Evolutionary conservation across 2,888 invertebrate species (phyloP), one percentile per base, ranked within the genome.

Genomic region (Acanthococcus lagerstroemiae): DNA sequence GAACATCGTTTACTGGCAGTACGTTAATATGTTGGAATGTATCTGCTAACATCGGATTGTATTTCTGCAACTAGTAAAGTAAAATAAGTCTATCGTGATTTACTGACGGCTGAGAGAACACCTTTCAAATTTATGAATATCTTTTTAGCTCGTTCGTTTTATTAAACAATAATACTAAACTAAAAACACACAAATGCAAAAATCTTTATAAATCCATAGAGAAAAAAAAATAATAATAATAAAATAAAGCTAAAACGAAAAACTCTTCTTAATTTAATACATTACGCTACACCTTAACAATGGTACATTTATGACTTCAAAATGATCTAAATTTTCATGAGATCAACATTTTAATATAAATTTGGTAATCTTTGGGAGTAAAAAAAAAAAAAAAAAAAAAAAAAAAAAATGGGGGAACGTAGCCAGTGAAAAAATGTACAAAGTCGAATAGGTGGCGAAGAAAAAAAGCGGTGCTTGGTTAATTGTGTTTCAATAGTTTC

Each of bases 341-440:
- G 63, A 63, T 63, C 63, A 63, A 63, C 24, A 52, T 52, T 55
- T 27, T 54, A 54, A 63, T 52, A 44, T 54, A 54, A 63, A 44
- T 52, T 63, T 63, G 63, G 63, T 63, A 63, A 63, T 63, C 63
- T 63, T 63, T 63, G 63, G 63, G 24, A 48, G 22, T 63, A 52
- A 15, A 52, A 24, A 52, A 19, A 52, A 52, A 15, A 52, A 24
- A 52, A 48, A 24, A 19, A 52, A 24, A 15, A 24, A 24, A 24
- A 4, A 48, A 48, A 48, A 52, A 52, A 52, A 52, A 52, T 2
- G 24, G 52, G 9, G 9, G 52, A 24, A 52, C 19, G n/a, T 58
- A 25, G 19, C n/a, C 12, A 37, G 12, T 37, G 37, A n/a, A 37
- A 46, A 57, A 57, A 57, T 57, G 19, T 44, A 21, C 24, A 24